Evolutionary conservation across 2,113 vertebrate genomes (phyloP).

Genomic region (Empidonax alnorum): DNA sequence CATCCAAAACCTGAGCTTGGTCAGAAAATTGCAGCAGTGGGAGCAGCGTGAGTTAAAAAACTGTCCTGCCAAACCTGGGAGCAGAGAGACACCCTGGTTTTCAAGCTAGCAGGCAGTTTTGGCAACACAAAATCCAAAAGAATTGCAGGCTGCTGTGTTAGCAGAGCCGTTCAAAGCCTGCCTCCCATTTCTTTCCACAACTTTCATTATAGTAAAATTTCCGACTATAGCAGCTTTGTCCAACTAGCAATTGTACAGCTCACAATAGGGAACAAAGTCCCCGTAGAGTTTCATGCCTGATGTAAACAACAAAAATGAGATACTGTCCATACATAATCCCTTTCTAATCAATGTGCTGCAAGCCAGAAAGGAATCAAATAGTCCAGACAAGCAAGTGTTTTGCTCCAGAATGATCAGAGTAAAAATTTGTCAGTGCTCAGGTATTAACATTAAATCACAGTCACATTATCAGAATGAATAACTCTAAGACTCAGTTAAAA

Average conservation of each 20-base stretch:
- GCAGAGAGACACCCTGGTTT: neutral
- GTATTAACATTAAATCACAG: constrained; percentile 49
- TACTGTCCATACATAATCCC: neutral
- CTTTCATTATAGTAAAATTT: neutral
- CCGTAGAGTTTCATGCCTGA: neutral
- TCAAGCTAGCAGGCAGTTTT: neutral
- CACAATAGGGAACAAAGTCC: constrained; percentile 23
- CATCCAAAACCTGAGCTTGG: neutral
- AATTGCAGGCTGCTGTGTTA: neutral
- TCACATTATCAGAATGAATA: constrained; percentile 31
- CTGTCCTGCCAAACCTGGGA: neutral
- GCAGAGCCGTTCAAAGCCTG: constrained; percentile 10
- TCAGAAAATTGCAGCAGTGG: neutral
- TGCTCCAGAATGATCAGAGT: constrained; percentile 4
- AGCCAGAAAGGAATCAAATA: constrained; percentile 25
- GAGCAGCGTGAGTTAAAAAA: neutral
- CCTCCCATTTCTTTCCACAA: neutral
- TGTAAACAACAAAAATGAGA: constrained; percentile 39
- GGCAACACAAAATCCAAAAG: neutral
- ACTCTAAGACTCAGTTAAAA: constrained; percentile 16
- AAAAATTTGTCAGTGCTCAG: constrained; percentile 11
- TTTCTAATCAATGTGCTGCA: neutral
- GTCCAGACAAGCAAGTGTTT: constrained; percentile 2
- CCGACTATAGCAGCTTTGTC: neutral
- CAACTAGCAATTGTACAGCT: neutral